Evolutionary conservation across 1,140 invertebrate species (phyloP).

Genomic region (Drosophila eugracilis): DNA sequence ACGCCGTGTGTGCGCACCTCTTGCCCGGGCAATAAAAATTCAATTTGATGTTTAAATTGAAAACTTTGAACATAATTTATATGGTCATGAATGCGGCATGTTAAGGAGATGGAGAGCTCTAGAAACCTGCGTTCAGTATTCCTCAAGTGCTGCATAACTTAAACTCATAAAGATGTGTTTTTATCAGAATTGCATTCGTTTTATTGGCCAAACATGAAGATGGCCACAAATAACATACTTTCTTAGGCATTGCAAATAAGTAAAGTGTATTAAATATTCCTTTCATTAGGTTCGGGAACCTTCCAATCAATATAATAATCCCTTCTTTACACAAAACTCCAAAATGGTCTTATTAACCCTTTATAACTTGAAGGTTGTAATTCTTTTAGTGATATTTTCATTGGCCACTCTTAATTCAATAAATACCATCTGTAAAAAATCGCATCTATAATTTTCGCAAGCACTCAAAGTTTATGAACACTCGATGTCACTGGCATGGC

Average conservation of each 20-base stretch:
- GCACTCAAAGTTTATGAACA: constrained; percentile 47
- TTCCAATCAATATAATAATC: too few relatives aligned
- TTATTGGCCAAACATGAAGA: too few relatives aligned
- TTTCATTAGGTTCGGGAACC: too few relatives aligned
- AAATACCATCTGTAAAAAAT: background rate
- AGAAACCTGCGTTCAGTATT: background rate
- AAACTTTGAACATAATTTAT: constrained; percentile 64
- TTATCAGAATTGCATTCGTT: too few relatives aligned
- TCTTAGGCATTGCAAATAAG: too few relatives aligned
- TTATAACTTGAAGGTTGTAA: too few relatives aligned
- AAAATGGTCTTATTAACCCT: too few relatives aligned
- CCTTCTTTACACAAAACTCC: too few relatives aligned
- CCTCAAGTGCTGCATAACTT: background rate
- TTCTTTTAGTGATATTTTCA: too few relatives aligned
- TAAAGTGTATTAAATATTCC: too few relatives aligned
- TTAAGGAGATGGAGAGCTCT: constrained; percentile 21
- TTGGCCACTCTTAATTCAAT: background rate
- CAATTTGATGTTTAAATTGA: constrained; percentile 79
- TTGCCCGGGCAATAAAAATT: constrained; percentile 67
- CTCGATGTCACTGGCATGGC: constrained; percentile 54
- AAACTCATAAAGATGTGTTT: background rate
- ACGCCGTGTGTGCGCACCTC: constrained; percentile 50
- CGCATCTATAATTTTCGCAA: constrained; percentile 8
- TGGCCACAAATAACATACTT: too few relatives aligned
- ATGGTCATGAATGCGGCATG: constrained; percentile 41